These are phyloP conservation scores for Recurvirostra avosetta DNA, from an alignment of 2,113 vertebrate genomes.

Conservation along the genomic window DNA sequence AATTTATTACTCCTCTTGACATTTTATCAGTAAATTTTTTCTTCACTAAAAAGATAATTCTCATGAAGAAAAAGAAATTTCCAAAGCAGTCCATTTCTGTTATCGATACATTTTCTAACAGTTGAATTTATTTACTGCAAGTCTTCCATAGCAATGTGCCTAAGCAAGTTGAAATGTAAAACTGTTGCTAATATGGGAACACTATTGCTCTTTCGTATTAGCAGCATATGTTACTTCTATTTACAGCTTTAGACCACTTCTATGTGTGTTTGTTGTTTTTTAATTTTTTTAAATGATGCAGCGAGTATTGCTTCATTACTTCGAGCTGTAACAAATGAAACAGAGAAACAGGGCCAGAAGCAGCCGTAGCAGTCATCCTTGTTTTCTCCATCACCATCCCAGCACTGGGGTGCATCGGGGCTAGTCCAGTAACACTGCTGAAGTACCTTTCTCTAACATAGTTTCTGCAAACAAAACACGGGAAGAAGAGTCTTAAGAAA, in stretches of 20 bases:
- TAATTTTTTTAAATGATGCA: not conserved
- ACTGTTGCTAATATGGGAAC: not conserved
- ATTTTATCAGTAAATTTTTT: not conserved
- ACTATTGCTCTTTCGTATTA: not conserved
- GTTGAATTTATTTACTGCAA: not conserved
- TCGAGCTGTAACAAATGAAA: not conserved
- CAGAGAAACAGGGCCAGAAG: not conserved
- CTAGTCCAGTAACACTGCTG: too few relatives aligned
- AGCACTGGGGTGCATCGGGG: fast-evolving
- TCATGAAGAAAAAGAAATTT: not conserved
- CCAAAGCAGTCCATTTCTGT: not conserved
- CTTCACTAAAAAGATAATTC: not conserved
- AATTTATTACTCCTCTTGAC: not conserved
- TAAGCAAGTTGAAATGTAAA: not conserved
- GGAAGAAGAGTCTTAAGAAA: not conserved
- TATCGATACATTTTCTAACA: not conserved
- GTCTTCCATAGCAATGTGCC: not conserved
- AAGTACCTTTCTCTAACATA: not conserved
- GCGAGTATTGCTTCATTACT: not conserved
- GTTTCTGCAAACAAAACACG: not conserved
- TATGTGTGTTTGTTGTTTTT: not conserved
- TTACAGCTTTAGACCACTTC: not conserved
- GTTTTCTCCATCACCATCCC: not conserved
- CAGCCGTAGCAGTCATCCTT: not conserved
- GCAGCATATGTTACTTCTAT: not conserved